These are phyloP conservation scores for Pantherophis vulpinus DNA, from an alignment of 2,797 vertebrate species.

Conservation along the genomic window DNA sequence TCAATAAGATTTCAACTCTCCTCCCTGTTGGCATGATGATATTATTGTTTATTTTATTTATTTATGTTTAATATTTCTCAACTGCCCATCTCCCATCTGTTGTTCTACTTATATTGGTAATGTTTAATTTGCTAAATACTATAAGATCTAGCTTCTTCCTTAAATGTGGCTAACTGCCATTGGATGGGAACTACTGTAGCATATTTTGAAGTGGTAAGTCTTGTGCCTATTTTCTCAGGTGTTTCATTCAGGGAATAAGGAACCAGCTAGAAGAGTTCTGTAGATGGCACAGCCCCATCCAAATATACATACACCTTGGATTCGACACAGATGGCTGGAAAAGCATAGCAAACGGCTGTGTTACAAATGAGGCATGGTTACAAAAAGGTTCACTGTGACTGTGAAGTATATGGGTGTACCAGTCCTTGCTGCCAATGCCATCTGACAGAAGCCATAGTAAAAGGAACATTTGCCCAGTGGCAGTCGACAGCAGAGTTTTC, in stretches of 20 bases:
- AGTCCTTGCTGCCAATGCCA: constrained; percentile 22
- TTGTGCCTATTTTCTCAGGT: neutral
- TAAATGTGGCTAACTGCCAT: neutral
- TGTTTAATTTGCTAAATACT: neutral
- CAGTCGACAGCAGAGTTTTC: rapidly evolving
- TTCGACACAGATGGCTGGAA: neutral
- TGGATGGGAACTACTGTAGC: neutral
- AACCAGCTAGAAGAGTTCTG: neutral
- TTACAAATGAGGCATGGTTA: neutral
- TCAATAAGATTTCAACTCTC: neutral
- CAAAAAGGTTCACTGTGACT: constrained; percentile 1
- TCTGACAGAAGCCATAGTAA: constrained; percentile 41
- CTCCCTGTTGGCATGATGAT: neutral
- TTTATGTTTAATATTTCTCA: neutral
- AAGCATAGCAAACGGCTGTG: neutral
- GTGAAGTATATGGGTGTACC: neutral
- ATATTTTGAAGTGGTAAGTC: neutral
- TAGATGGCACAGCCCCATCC: neutral
- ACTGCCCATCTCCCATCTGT: neutral
- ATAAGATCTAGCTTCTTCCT: neutral
- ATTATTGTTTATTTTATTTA: neutral
- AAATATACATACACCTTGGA: neutral
- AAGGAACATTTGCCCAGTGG: neutral
- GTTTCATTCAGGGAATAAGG: neutral
- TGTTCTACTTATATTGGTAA: neutral